Percentiles rank a stretch among this genome's conserved stretches.
Evolutionary conservation across 2,888 invertebrate species (phyloP).

Genomic region (Trichopoda pennipes): DNA sequence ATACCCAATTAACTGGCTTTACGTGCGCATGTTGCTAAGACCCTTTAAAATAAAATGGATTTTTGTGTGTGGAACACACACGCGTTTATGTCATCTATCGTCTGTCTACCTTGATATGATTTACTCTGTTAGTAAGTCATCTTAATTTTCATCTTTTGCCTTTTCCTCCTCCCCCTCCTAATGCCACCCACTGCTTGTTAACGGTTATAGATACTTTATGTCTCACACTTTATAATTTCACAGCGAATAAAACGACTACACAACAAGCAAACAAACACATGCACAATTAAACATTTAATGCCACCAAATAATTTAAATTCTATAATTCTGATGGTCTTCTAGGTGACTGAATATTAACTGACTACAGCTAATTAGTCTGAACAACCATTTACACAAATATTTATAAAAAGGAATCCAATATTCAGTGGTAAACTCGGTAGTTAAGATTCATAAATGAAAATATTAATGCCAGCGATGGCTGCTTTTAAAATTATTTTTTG

Average conservation of each 20-base stretch:
- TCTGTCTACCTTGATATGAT: neutral
- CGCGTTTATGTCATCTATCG: slow-evolving; percentile 13
- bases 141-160: slow-evolving; percentile 19
- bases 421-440: slow-evolving; percentile 27
- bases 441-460: neutral
- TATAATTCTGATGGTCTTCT: slow-evolving; percentile 20
- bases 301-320: slow-evolving; percentile 29
- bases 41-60: slow-evolving; percentile 48
- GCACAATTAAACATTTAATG: slow-evolving; percentile 56
- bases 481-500: slow-evolving; percentile 33
- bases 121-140: slow-evolving; percentile 16
- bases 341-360: slow-evolving; percentile 30
- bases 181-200: neutral
- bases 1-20: slow-evolving; percentile 72
- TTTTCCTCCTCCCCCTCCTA: neutral
- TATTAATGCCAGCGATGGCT: neutral
- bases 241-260: neutral
- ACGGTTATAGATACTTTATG: neutral
- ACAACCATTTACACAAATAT: neutral
- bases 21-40: slow-evolving; percentile 68
- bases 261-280: slow-evolving; percentile 7
- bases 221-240: neutral
- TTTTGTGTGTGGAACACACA: slow-evolving; percentile 28
- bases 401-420: neutral
- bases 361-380: slow-evolving; percentile 51